Conservation (phyloP, 2,797 vertebrate species). For the Brotula barbata region DNA sequence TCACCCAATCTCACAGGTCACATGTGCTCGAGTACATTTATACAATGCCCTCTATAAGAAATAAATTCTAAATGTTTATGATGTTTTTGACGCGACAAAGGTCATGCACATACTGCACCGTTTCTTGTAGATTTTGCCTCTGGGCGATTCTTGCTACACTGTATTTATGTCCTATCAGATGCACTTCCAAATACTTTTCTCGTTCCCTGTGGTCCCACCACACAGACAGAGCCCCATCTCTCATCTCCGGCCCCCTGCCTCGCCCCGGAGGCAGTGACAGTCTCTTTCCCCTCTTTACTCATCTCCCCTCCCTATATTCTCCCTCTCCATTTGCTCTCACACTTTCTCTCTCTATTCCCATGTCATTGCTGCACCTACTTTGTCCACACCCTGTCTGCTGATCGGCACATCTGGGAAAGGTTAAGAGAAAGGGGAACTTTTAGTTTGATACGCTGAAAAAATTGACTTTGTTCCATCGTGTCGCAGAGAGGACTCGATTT, state of each 20-base stretch:
- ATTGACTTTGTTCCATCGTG: conserved; percentile 22
- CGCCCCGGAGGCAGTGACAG: conserved; percentile 49
- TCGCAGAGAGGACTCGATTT: conserved; percentile 16
- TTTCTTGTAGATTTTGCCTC: conserved; percentile 63
- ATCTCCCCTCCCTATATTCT: conserved; percentile 18
- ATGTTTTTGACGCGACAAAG: conserved; percentile 38
- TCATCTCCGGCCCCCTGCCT: conserved; percentile 46
- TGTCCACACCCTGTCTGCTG: conserved; percentile 54
- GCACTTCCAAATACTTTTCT: conserved; percentile 60
- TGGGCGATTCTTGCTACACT: conserved; percentile 51
- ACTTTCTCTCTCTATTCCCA: conserved; percentile 31
- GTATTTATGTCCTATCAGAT: conserved; percentile 76
- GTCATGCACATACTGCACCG: conserved; percentile 25
- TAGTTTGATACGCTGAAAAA: conserved; percentile 24
- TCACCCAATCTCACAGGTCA: conserved; percentile 13
- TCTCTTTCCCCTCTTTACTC: conserved; percentile 31
- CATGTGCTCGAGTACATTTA: conserved; percentile 8
- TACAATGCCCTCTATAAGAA: conserved; percentile 31
- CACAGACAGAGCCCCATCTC: conserved; percentile 63
- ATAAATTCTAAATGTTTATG: conserved; percentile 33
- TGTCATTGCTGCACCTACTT: conserved; percentile 47
- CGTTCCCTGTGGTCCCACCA: conserved; percentile 70
- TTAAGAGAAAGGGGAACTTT: conserved; percentile 53
- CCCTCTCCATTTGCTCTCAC: conserved; percentile 27
- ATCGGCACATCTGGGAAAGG: conserved; percentile 70